phyloP scores from a whole-genome alignment of 2,113 vertebrate genomes.

The Centrocercus urophasianus region DNA sequence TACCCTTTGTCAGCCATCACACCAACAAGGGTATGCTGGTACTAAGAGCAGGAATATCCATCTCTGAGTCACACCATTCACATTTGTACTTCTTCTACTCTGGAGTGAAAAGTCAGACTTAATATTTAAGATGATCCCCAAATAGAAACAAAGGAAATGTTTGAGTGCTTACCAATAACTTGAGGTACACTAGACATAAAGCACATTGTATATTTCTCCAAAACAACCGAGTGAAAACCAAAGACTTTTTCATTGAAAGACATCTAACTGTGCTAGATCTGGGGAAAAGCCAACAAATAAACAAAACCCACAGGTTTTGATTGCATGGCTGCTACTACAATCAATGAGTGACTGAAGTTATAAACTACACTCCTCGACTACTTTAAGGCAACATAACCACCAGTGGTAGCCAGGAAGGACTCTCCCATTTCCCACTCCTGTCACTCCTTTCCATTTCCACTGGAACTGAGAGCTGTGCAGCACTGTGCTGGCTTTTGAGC shows the following conservation, averaged over 20 bases:
- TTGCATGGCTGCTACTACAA: background rate
- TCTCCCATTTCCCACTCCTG: background rate
- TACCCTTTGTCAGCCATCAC: background rate
- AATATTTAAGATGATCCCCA: background rate
- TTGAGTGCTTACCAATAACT: background rate
- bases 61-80: background rate
- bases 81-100: background rate
- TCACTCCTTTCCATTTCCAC: background rate
- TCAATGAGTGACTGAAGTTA: background rate
- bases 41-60: background rate
- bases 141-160: background rate
- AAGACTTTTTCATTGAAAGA: background rate
- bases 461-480: background rate
- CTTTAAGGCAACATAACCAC: background rate
- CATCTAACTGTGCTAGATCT: background rate
- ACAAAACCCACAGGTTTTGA: background rate
- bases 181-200: background rate
- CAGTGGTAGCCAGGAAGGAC: background rate
- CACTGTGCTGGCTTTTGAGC: background rate
- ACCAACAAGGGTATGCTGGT: background rate
- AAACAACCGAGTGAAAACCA: background rate
- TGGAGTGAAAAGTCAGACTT: background rate
- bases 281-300: background rate
- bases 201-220: background rate
- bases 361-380: background rate